Evolutionary conservation across 2,888 invertebrate species (phyloP), one percentile per base, ranked within the genome.

Genomic region (Graphium colonna): DNA sequence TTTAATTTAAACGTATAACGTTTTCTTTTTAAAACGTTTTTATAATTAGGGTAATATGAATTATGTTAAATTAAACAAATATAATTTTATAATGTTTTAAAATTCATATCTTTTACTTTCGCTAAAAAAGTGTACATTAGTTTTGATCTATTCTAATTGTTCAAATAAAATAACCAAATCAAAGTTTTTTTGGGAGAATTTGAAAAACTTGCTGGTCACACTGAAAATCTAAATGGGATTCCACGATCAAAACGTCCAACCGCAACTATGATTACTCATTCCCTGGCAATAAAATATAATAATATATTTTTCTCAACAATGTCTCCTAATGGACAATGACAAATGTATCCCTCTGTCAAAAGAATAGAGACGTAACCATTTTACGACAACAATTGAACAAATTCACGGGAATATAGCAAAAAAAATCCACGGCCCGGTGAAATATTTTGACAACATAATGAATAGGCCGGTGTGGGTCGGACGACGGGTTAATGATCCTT

Each of bases 401-500:
- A 84, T 85, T 82, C 79, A 82, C 82, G 66, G 79, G 81, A 82
- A 78, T 79, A 73, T 68, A 58, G 61, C 44, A 67, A 62, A 77
- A 72, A 82, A 79, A 68, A 59, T 57, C 60, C 60, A 62, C 60
- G 67, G 67, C 74, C 71, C 71, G 72, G 69, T 73, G 86, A 85
- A 89, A 87, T 88, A 87, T 89, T 89, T 85, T 88, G 89, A 88
- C 88, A 88, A 75, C 72, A 80, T 84, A 87, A 88, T 87, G 79
- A 76, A 83, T 80, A 69, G 76, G 71, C 82, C 79, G 83, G 86
- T 81, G 78, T 56, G 65, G 57, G 60, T 33, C 48, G 57, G 59
- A 64, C 77, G 81, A 73, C 73, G 65, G 67, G 71, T 80, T 88
- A 88, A 88, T 87, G 81, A 82, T 79, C 57, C 56, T 73, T 70